Conservation (phyloP, 2,888 invertebrate genomes). For the Diachrysia chrysitis region DNA sequence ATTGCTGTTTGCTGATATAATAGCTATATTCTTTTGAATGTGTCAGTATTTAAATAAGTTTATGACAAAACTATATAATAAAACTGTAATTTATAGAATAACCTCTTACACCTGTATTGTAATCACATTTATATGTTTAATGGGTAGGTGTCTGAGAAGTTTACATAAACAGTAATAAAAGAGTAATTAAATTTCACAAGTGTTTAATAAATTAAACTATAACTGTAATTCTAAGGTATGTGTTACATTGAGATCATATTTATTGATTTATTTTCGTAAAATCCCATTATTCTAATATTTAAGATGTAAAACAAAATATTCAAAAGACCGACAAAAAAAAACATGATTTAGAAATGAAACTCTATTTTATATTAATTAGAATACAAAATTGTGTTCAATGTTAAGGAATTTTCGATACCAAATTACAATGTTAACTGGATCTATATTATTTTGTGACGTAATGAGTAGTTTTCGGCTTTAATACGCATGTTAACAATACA, state of each 20-base stretch:
- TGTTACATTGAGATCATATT: conserved; percentile 42
- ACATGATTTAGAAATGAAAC: conserved; percentile 2
- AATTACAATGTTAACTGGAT: conserved; percentile 38
- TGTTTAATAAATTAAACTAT: conserved; percentile 25
- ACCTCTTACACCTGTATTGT: conserved; percentile 9
- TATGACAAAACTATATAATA: not conserved
- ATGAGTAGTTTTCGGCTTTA: conserved; percentile 39
- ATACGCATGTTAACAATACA: conserved; percentile 49
- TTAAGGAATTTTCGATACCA: conserved; percentile 10
- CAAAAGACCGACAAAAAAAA: not conserved
- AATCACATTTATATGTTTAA: conserved; percentile 19
- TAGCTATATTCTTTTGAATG: not conserved
- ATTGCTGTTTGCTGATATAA: not conserved
- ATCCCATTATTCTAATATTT: no score
- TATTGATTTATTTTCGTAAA: no score
- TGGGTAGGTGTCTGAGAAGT: conserved; percentile 24
- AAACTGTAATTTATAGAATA: not conserved
- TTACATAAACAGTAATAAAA: conserved; percentile 36
- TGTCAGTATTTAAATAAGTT: not conserved
- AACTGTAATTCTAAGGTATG: conserved; percentile 39
- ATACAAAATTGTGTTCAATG: conserved; percentile 22
- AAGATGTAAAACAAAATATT: conserved; percentile 17
- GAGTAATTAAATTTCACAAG: conserved; percentile 24
- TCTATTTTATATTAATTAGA: conserved; percentile 16
- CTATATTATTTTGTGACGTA: conserved; percentile 56